These are phyloP conservation scores for Parambassis ranga DNA, from an alignment of 2,797 vertebrate genomes.

Conservation along the genomic window DNA sequence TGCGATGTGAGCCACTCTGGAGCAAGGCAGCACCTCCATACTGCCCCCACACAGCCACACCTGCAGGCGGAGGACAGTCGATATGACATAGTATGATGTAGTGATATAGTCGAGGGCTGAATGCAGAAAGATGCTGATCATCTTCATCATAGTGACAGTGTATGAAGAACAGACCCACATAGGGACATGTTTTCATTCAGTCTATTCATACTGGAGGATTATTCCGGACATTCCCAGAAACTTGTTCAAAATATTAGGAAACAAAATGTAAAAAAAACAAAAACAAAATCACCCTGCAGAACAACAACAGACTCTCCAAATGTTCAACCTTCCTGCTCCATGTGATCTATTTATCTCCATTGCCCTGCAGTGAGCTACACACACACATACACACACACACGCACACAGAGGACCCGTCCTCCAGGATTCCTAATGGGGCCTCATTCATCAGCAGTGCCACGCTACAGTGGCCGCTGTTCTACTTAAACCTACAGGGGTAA, in stretches of 20 bases:
- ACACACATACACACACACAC: no score
- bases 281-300: background rate
- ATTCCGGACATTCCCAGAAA: no score
- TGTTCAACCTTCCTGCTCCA: constrained; percentile 9
- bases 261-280: background rate
- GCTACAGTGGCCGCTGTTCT: constrained; percentile 50
- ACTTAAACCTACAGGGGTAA: constrained; percentile 54
- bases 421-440: constrained; percentile 57
- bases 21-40: constrained; percentile 98
- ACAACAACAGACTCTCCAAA: constrained; percentile 3
- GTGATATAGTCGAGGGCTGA: no score
- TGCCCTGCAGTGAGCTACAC: constrained; percentile 35
- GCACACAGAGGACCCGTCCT: constrained; percentile 42
- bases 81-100: no score
- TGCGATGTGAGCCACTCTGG: constrained; percentile 95
- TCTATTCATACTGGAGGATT: no score
- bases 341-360: constrained; percentile 61
- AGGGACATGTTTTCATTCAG: no score
- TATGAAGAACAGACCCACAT: no score
- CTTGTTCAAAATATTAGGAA: no score
- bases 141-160: no score
- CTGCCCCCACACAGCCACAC: constrained; percentile 98
- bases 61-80: constrained; percentile 74
- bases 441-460: constrained; percentile 64
- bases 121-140: no score